Evolutionary conservation across 2,113 vertebrate genomes (phyloP), one percentile per base, ranked within the genome.

Genomic region (Dromaius novaehollandiae): DNA sequence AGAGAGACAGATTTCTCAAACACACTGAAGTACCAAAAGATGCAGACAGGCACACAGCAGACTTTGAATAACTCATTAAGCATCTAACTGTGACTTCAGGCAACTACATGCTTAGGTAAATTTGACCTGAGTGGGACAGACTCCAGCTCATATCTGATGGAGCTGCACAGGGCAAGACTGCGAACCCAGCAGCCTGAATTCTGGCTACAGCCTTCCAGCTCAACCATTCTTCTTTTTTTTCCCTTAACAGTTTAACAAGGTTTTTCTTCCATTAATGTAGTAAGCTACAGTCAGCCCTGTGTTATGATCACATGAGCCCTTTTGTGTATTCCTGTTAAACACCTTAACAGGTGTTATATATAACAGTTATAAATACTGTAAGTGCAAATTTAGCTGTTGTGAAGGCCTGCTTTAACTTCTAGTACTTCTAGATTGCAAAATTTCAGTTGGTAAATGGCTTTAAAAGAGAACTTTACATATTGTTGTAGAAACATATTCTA

Each of bases 141-240:
- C 14, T 86, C 20, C 76, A 87, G 66, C 19, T 69, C 38, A 65
- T 63, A 32, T n/a, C 50, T 63, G 19, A 21, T 32, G 60, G 30
- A 36, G 78, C 5, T 68, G 50, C 38, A n/a, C 3, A 6, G 44
- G 63, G 32, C 2, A 1, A 77, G 68, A n/a, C 63, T 53, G 25
- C 7, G 55, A 86, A 46, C 18, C 1, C 2, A 20, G 28, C 28
- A 42, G 20, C 28, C 50, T 61, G 26, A 94, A 55, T 32, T 64
- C 40, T 3, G 6, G 36, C 20, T 65, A 66, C 20, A 17, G 28
- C 42, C 19, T 44, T 82, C 21, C 66, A 51, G 5, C 0, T 0
- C 7, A 20, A 10, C 13, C 3, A 5, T 10, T 30, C 44, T 30
- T 60, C 38, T 46, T 53, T 42, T 15, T 22, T 56, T 77, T 13